Evolutionary conservation across 2,888 invertebrate species (phyloP).

Genomic region (Malthinus flaveolus): DNA sequence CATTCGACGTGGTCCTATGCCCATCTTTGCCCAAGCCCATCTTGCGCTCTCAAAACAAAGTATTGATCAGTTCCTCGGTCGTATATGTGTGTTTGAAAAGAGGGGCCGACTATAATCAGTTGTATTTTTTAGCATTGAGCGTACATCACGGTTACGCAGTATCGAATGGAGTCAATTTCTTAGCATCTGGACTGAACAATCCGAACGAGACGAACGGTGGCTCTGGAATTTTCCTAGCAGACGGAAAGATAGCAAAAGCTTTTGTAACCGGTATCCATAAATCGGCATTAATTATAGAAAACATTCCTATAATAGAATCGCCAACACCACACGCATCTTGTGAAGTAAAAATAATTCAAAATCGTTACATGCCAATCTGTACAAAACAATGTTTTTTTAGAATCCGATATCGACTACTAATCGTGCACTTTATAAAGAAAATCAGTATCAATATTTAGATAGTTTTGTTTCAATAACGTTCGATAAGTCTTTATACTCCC

Average conservation of each 20-base stretch:
- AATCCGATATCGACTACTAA: no score
- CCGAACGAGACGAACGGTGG: conserved; percentile 33
- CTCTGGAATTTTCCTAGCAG: conserved; percentile 35
- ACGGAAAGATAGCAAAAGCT: conserved; percentile 28
- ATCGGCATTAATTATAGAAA: conserved; percentile 27
- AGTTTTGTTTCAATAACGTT: background rate
- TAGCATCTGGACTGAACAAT: conserved; percentile 34
- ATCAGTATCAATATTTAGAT: background rate
- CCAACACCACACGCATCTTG: background rate
- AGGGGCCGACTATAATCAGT: background rate
- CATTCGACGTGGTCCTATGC: no score
- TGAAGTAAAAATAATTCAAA: background rate
- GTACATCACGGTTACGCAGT: conserved; percentile 39
- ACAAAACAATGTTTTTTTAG: no score
- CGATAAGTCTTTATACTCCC: conserved; percentile 29
- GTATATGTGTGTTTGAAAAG: background rate
- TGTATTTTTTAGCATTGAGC: conserved; percentile 34
- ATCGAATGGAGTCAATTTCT: conserved; percentile 37
- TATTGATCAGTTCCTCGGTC: no score
- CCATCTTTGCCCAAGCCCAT: no score
- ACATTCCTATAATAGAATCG: conserved; percentile 20
- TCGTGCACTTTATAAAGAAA: no score
- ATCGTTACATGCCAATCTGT: no score
- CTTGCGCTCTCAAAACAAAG: no score
- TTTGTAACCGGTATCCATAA: conserved; percentile 27